Conservation (phyloP, 2,113 vertebrate genomes). For the Rhea americana region DNA sequence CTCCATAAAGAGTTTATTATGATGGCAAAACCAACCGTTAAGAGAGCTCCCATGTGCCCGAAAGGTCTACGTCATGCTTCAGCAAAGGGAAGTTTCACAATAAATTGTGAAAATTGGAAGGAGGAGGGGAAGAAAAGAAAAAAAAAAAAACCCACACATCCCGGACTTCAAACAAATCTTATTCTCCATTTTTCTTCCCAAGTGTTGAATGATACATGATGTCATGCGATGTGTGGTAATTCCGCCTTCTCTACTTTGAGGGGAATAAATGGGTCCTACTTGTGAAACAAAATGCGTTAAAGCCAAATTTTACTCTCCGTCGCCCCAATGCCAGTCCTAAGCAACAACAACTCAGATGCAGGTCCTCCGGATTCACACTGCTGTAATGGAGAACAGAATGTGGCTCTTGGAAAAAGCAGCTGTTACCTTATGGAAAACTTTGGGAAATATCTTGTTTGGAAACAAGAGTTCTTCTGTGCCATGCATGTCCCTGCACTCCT, state of each 20-base stretch:
- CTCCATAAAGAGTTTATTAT: slow-evolving; percentile 42
- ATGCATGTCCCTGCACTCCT: slow-evolving; percentile 8
- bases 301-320: slow-evolving; percentile 22
- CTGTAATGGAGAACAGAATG: background rate
- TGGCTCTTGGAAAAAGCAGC: slow-evolving; percentile 58
- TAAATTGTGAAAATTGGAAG: slow-evolving; percentile 23
- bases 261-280: slow-evolving; percentile 1
- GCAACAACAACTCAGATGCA: slow-evolving; percentile 17
- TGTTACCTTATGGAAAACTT: slow-evolving; percentile 68
- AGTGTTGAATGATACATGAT: slow-evolving; percentile 19
- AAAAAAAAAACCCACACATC: background rate
- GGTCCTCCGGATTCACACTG: slow-evolving; percentile 3
- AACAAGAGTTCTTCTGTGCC: slow-evolving; percentile 48
- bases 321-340: slow-evolving; percentile 9
- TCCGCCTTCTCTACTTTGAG: background rate
- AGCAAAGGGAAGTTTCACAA: background rate
- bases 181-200: background rate
- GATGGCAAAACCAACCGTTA: slow-evolving; percentile 36
- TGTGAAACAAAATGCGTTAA: slow-evolving; percentile 34
- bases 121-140: background rate
- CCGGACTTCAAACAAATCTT: slow-evolving; percentile 1
- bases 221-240: background rate
- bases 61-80: slow-evolving; percentile 8
- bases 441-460: slow-evolving; percentile 63
- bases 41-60: background rate